Evolutionary conservation across 2,797 vertebrate genomes (phyloP), one percentile per base, ranked within the genome.

Genomic region (Paedocypris micromegethes): DNA sequence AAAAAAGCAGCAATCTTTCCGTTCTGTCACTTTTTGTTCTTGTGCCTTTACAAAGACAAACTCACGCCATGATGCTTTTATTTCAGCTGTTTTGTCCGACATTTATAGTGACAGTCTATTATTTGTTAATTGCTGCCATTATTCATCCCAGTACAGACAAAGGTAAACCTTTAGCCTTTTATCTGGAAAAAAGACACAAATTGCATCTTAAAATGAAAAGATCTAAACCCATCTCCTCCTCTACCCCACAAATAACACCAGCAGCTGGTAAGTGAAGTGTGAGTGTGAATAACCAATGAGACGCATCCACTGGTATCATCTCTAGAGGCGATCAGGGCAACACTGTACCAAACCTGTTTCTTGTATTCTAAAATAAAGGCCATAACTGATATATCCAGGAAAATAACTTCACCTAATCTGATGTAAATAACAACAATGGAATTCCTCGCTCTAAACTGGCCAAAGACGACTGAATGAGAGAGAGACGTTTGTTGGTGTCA

Each of bases 261-360:
- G 44, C 50, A 61, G 66, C 66, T 60, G 42, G 42, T 59, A 57
- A 41, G 52, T n/a, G 54, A 61, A 47, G 58, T 62, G 67, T 55
- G 51, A 62, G 9, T 47, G 61, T 57, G 47, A 69, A 69, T 49
- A 69, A 55, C 67, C 39, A 51, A 69, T 69, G 67, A 54, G 58
- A 61, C 58, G 39, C 50, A 61, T 43, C 67, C 67, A 55, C 67
- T 61, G 67, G 67, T 50, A 69, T 48, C 48, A 45, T 43, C 39
- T 42, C 46, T 42, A 62, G n/a, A 66, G 46, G 47, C 48, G 39
- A 8, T 47, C 9, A 67, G 43, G 6, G n/a, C 37, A 44, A 23
- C 57, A 58, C 23, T 8, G 43, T 45, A 23, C 41, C 45, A 23
- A 7, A 46, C 38, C 46, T 45, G 9, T 58, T 41, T 46, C 57